Evolutionary conservation across 37 sponge, comb jelly and placozoan genomes (phyloP), one percentile per base, ranked within the genome.

Genomic region (Halichondria panicea): DNA sequence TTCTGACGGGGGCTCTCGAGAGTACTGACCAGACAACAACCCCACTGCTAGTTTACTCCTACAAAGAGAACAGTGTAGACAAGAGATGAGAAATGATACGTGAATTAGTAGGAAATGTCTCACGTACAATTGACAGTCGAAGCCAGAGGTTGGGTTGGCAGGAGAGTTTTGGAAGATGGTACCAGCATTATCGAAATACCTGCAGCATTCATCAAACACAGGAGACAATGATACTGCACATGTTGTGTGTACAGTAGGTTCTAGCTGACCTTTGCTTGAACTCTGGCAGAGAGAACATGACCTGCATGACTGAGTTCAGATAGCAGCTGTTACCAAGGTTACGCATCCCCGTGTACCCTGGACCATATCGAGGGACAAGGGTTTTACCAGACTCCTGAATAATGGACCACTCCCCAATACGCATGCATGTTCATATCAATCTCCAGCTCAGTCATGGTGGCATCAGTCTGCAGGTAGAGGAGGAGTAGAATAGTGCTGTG

Each of bases 241-340:
- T n/a, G n/a, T n/a, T n/a, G n/a, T n/a, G n/a, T n/a, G n/a, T n/a
- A n/a, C n/a, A n/a, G n/a, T n/a, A n/a, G n/a, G n/a, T n/a, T n/a
- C n/a, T 22, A 13, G 30, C 60, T 37, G 25, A 92, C 86, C 89
- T 87, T n/a, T 42, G 18, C 63, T 76, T 41, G 63, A 92, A 92
- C 44, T 76, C 82, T 42, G 81, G 86, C 35, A 92, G 5, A 30
- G 89, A 69, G 56, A 92, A 89, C 46, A 92, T 33, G 1, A 95
- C 89, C 66, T 95, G 96, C 70, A 95, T 73, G 11, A 92, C 77
- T 2, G 91, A 87, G 70, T 95, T 95, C 62, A 95, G 74, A 71
- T 95, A 95, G 68, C 93, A 92, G 66, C 78, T 88, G 82, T 97
- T 97, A 24, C 97, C 97, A 32, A 97, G 84, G 71, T 97, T 97